Evolutionary conservation across 2,797 vertebrate genomes (phyloP), one percentile per base, ranked within the genome.

Genomic region (Molossus alvarezi): DNA sequence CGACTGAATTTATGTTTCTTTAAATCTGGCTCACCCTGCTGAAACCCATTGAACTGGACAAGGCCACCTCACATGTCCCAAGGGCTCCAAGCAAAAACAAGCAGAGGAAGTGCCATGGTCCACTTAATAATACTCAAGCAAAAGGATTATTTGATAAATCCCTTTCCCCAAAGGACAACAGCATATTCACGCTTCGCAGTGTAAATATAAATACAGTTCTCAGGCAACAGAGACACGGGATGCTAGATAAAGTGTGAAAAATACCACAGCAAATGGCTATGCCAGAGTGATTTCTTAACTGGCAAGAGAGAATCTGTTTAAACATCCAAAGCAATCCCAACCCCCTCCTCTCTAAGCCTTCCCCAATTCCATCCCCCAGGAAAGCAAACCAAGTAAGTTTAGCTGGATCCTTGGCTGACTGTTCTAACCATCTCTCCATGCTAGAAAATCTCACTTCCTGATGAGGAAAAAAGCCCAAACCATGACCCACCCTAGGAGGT

Each of bases 91-190:
- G 96, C 92, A 96, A 98, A 98, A 98, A 97, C 97, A 98, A 98
- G 97, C 88, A 98, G 95, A 97, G 96, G 79, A 97, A 96, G 97
- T 96, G 82, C 98, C 96, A 98, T 92, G 93, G 98, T 98, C 98
- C 96, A 97, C 97, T 98, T 98, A 98, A 97, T 98, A 98, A 98
- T 94, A 96, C 97, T 98, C 98, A 98, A 98, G 96, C 98, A 97
- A 98, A 98, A 98, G 97, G 97, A 98, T 98, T 98, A 98, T 97
- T 98, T 97, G 97, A 97, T 97, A 97, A 98, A 91, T 97, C 92
- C 97, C 88, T 97, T 97, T 97, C 95, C 98, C 97, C 97, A 29
- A 98, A 98, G 98, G 98, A 98, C 51, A 84, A 57, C 77, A 94
- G 69, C 0, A 20, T 64, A 51, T 96, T 98, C 97, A 95, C 23